These are phyloP conservation scores for Sminthurinus aureus DNA, from an alignment of 2,888 invertebrate species.

Conservation along the genomic window DNA sequence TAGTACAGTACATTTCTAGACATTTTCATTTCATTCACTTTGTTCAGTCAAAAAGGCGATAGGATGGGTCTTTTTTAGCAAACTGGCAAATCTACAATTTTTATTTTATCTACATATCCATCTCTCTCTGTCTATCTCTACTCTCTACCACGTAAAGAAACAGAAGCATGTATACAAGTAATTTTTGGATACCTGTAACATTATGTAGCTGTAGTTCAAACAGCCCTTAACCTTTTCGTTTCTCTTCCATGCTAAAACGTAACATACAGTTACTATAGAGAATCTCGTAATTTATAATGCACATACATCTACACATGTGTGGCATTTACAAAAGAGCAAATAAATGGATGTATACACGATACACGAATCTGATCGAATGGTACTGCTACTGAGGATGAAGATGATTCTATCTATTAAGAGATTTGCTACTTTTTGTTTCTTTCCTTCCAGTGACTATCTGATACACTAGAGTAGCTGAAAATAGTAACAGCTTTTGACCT, in stretches of 20 bases:
- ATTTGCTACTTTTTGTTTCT: neutral
- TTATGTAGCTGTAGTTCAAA: neutral
- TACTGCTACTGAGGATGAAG: neutral
- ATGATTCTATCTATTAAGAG: neutral
- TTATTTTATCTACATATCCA: neutral
- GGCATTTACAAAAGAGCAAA: neutral
- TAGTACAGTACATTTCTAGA: neutral
- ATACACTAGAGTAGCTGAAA: neutral
- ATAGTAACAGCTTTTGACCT: neutral
- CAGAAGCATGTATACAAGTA: neutral
- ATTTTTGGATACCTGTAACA: neutral
- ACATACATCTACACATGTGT: too few relatives aligned
- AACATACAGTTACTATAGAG: neutral
- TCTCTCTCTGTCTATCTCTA: neutral
- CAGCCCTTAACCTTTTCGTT: conserved; percentile 43
- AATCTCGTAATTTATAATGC: neutral
- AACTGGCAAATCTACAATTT: conserved; percentile 20
- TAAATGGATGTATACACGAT: neutral
- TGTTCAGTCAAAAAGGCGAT: conserved; percentile 8
- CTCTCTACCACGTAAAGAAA: neutral
- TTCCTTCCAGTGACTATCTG: neutral
- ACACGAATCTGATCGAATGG: neutral
- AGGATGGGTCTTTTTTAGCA: neutral
- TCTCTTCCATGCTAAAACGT: conserved; percentile 29
- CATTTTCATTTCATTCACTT: conserved; percentile 2